Evolutionary conservation across 2,797 vertebrate species (phyloP), one percentile per base, ranked within the genome.

Genomic region (Bovichtus diacanthus): DNA sequence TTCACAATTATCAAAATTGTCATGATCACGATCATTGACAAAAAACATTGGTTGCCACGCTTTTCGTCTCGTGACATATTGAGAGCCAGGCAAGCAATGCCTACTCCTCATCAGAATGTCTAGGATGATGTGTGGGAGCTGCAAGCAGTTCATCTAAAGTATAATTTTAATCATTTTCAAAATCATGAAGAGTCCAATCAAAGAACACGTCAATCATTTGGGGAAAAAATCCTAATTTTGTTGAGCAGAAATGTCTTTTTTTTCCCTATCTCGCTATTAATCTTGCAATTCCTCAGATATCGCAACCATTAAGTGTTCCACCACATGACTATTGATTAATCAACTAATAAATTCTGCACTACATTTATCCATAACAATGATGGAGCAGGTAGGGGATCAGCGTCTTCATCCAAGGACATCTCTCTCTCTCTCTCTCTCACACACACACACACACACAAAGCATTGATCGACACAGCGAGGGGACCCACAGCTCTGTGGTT

Each of bases 391-490:
- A 21, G 15, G 39, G 58, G 44, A 25, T 74, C 38, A 63, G 23
- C 13, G 31, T 41, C 36, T 58, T 55, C 10, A 61, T 43, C 62
- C 70, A 84, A 81, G 62, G 59, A 54, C 61, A 76, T 51, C 9
- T 56, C 51, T 50, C 60, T 68, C 34, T 43, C 23, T 50, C 23
- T 2, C 50, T 21, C 41, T 25, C 55, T 16, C 31, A 43, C 50
- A 13, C 67, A 44, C 54, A 29, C 49, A 46, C 43, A 56, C 11
- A 44, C 43, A 73, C 46, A 70, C 19, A 49, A 6, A 34, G n/a
- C 9, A 76, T 25, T 81, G 74, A 86, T 87, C 34, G 4, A 74
- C 72, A 62, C 70, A 76, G 11, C 13, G 62, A 82, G 70, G 67
- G 25, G 79, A 56, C 9, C 66, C 75, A 87, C 85, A 79, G 62